Percentiles rank a stretch among this genome's conserved stretches.
Conservation (phyloP, 2,113 vertebrate species). For the Picathartes gymnocephalus region DNA sequence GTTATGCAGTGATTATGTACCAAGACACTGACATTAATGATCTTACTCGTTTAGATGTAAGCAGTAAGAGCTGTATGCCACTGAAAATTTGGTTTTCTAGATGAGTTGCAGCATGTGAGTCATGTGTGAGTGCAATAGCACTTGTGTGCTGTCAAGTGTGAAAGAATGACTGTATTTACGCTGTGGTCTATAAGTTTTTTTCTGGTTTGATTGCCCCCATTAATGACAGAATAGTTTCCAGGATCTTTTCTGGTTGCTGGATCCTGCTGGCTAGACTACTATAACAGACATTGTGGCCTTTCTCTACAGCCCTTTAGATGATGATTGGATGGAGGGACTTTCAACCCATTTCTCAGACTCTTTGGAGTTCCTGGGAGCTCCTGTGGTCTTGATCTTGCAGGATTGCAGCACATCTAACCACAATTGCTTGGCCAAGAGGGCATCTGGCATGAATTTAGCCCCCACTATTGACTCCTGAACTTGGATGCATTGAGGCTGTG, state of each 20-base stretch:
- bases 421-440: background rate
- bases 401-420: background rate
- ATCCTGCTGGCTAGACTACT: background rate
- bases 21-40: background rate
- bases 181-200: fast-evolving
- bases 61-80: background rate
- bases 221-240: background rate
- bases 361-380: background rate
- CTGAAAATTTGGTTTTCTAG: background rate
- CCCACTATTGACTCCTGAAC: background rate
- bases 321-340: background rate
- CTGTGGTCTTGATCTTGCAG: background rate
- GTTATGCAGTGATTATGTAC: background rate
- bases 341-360: background rate
- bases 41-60: background rate
- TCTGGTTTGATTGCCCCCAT: background rate
- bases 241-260: background rate
- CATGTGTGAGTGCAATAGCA: background rate
- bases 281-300: background rate
- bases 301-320: background rate
- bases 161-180: background rate
- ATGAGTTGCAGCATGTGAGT: background rate
- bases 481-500: background rate
- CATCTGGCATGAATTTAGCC: background rate
- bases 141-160: background rate